Evolutionary conservation across 2,888 invertebrate genomes (phyloP), one percentile per base, ranked within the genome.

Genomic region (Drosophila nigritarsus): DNA sequence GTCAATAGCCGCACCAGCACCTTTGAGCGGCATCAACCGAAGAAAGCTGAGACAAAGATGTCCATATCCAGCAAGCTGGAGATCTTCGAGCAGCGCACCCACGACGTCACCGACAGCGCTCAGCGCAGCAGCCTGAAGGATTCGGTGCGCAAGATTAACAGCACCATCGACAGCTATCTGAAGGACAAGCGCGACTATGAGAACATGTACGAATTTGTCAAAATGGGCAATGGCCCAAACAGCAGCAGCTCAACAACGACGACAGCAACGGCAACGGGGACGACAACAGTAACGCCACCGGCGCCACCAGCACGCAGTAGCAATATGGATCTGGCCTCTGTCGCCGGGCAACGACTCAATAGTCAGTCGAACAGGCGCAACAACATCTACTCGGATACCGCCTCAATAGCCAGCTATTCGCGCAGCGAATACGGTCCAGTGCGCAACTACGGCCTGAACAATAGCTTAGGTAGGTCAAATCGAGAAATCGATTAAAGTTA

Each of bases 121-220:
- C 87, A 92, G 45, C 87, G 92, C 18, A 91, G 91, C 60, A 93
- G 93, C 64, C 80, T 93, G 0, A 93, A 93, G 80, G 92, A 92
- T 65, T 93, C 93, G 18, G 92, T 93, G 62, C 93, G 93, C 61
- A 93, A 93, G 75, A 93, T 93, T 56, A 93, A 92, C 73, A 92
- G 89, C 74, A 93, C 93, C 58, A 93, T 93, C 64, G 93, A 93
- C 34, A 93, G 91, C 73, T 93, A 93, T 71, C 83, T 93, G 49
- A 93, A 93, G 80, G 93, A 93, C 62, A 93, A 93, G 60, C 91
- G 93, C 18, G 92, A 93, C 78, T 93, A 91, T 58, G 93, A 93
- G 66, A 91, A 92, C 54, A 82, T 92, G 87, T 92, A 92, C 73
- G 92, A 93, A 55, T 82, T 91, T 53, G 90, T 92, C 11, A 92